Evolutionary conservation across 2,113 vertebrate genomes (phyloP).

Genomic region (Egretta garzetta): DNA sequence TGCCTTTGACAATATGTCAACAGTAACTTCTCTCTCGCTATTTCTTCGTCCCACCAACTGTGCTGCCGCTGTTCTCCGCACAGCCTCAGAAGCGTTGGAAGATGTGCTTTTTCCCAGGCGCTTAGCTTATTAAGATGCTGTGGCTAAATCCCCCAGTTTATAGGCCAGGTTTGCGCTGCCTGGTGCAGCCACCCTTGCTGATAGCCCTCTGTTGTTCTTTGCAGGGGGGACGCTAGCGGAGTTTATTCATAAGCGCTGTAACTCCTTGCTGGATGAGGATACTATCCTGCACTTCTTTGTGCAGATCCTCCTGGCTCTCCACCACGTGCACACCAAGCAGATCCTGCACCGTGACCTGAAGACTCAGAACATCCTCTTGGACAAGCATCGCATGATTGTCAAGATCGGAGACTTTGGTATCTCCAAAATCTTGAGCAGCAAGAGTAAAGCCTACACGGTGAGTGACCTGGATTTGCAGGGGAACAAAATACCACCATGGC

Average conservation of each 20-base stretch:
- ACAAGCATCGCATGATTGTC: constrained; percentile 96
- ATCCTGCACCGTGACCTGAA: constrained; percentile 97
- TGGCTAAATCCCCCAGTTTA: neutral
- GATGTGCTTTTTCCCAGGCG: neutral
- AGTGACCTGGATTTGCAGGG: constrained; percentile 1
- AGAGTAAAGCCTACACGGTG: constrained; percentile 98
- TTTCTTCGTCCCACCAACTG: neutral
- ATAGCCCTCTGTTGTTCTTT: neutral
- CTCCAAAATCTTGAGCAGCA: constrained; percentile 98
- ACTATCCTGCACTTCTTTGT: constrained; percentile 98
- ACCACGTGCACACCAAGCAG: constrained; percentile 96
- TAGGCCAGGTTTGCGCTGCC: neutral
- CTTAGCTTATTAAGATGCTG: neutral
- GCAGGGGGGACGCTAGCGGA: constrained; percentile 94
- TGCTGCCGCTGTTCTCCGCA: neutral
- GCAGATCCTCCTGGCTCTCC: constrained; percentile 94
- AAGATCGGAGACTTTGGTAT: constrained; percentile 98
- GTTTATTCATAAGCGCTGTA: constrained; percentile 97
- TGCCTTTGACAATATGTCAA: constrained; percentile 8
- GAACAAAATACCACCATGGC: neutral
- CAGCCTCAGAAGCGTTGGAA: accelerated
- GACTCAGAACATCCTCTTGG: constrained; percentile 97
- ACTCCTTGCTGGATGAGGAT: constrained; percentile 95
- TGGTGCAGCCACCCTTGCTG: neutral
- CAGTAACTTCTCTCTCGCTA: neutral